A percentile compares a stretch with the other conserved stretches of the same genome.
These are phyloP conservation scores for Zeuzera pyrina DNA, from an alignment of 2,888 invertebrate genomes.

Conservation along the genomic window DNA sequence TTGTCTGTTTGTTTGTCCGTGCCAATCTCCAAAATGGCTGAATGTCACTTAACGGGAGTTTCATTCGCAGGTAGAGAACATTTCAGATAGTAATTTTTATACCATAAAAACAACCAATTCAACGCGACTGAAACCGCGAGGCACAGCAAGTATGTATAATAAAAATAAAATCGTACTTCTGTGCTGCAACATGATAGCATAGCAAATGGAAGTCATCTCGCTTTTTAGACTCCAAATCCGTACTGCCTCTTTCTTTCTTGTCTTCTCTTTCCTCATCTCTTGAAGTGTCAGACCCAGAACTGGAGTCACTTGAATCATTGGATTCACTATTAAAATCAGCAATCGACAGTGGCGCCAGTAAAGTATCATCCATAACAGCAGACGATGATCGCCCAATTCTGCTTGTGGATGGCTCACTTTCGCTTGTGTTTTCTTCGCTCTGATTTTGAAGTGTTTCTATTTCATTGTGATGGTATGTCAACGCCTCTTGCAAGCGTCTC, in stretches of 20 bases:
- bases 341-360: constrained; percentile 36
- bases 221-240: constrained; percentile 20
- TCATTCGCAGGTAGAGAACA: no score
- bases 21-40: no score
- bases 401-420: constrained; percentile 14
- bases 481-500: constrained; percentile 40
- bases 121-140: no score
- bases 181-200: no score
- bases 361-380: constrained; percentile 7
- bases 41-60: no score
- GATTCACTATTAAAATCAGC: constrained; percentile 35
- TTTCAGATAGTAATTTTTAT: no score
- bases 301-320: constrained; percentile 20
- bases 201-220: no score
- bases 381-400: not conserved
- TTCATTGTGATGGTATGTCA: constrained; percentile 38
- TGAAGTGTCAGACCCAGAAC: constrained; percentile 22
- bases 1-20: no score
- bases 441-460: constrained; percentile 22
- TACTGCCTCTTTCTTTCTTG: constrained; percentile 10
- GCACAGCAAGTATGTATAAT: not conserved
- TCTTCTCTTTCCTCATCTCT: constrained; percentile 15
- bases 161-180: not conserved
- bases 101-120: no score
- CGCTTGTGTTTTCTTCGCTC: constrained; percentile 13